phyloP scores from a whole-genome alignment of 2,113 vertebrate species.

The Crotalus horridus region DNA sequence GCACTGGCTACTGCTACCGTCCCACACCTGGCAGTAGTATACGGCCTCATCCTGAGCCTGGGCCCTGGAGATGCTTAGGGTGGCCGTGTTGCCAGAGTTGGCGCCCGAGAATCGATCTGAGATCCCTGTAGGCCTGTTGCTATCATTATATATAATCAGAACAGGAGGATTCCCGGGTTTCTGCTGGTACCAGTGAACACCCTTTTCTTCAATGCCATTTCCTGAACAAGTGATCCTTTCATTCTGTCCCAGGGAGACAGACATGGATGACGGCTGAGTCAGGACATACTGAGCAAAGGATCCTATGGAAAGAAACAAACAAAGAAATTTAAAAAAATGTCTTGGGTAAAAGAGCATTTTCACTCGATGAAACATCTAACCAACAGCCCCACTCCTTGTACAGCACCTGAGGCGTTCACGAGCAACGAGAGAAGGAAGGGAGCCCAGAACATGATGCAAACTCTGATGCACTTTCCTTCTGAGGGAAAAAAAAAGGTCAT shows the following conservation, averaged over 20 bases:
- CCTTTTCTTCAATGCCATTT: rapidly evolving
- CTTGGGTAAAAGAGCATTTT: no score
- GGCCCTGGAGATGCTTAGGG: constrained; percentile 40
- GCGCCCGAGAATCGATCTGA: neutral
- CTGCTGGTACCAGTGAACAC: constrained; percentile 7
- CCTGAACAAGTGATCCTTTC: neutral
- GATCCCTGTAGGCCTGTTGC: rapidly evolving
- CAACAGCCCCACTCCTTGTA: no score
- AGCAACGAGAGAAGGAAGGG: neutral
- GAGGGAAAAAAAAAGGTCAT: no score
- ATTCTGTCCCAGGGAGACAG: rapidly evolving
- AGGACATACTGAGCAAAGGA: neutral
- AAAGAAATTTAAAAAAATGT: rapidly evolving
- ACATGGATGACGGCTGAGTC: rapidly evolving
- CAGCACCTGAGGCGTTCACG: neutral
- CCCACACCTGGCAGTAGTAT: constrained; percentile 32
- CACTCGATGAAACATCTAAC: no score
- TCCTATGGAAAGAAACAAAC: neutral
- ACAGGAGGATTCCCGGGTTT: neutral
- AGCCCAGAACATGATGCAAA: constrained; percentile 17
- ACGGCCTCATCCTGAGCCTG: constrained; percentile 38
- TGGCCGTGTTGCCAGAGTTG: rapidly evolving
- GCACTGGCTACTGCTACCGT: neutral
- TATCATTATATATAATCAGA: rapidly evolving
- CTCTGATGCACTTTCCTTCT: neutral